A percentile compares a stretch with the other conserved stretches of the same genome.
Evolutionary conservation across 2,113 vertebrate species (phyloP).

Genomic region (Diadophis punctatus): DNA sequence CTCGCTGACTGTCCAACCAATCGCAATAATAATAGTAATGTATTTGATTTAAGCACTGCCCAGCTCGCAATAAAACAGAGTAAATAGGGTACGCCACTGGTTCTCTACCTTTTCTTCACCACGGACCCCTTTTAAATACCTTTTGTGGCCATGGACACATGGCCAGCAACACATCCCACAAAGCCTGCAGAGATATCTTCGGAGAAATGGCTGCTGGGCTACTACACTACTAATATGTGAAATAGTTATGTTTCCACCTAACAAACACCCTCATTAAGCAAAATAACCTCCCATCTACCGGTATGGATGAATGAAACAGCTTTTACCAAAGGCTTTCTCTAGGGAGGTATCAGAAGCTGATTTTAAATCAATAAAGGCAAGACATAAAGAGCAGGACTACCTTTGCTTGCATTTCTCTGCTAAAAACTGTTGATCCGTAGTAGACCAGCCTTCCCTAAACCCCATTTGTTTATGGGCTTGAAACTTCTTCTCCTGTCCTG

Average conservation of each 20-base stretch:
- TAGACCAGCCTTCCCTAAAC: not conserved
- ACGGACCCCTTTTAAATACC: not conserved
- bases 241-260: not conserved
- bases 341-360: not conserved
- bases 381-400: not conserved
- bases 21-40: no score
- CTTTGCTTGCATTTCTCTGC: not conserved
- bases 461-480: no score
- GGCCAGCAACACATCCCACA: not conserved
- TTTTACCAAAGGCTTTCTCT: not conserved
- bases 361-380: not conserved
- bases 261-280: not conserved
- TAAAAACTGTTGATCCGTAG: not conserved
- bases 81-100: not conserved
- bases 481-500: no score
- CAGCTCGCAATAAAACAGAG: not conserved
- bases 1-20: not conserved
- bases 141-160: no score
- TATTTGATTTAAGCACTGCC: not conserved
- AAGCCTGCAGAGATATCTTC: not conserved
- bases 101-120: not conserved
- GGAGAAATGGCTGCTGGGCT: not conserved
- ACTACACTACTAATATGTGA: not conserved
- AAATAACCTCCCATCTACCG: not conserved
- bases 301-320: not conserved